Evolutionary conservation across 2,797 vertebrate species (phyloP).

Genomic region (Muscicapa comitata): DNA sequence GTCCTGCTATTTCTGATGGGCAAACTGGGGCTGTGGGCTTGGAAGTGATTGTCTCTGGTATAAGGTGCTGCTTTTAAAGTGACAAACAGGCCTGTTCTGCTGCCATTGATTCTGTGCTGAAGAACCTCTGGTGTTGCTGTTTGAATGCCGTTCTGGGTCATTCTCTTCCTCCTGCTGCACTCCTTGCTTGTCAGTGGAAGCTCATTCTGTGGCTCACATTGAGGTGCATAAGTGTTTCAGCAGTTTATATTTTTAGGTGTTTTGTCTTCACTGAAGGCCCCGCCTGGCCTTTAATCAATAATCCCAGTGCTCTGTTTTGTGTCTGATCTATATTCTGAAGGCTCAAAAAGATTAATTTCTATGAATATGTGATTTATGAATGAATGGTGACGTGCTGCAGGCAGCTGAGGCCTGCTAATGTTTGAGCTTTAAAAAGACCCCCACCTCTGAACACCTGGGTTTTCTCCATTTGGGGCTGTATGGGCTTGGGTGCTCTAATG

Average conservation of each 20-base stretch:
- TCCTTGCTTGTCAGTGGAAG: not conserved
- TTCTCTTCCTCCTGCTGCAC: not conserved
- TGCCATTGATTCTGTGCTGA: not conserved
- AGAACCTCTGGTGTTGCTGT: not conserved
- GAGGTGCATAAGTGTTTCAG: not conserved
- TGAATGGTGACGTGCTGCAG: not conserved
- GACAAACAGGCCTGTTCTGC: not conserved
- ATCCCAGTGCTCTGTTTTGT: not conserved
- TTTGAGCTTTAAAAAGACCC: not conserved
- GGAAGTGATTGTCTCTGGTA: not conserved
- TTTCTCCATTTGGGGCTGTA: not conserved
- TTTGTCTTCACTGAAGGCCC: not conserved
- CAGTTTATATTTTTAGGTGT: not conserved
- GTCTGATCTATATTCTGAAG: not conserved
- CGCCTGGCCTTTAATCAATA: not conserved
- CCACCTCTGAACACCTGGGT: not conserved
- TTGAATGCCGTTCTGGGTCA: not conserved
- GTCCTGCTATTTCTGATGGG: not conserved
- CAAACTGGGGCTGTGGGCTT: not conserved
- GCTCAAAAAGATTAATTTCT: not conserved
- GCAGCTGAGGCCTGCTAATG: not conserved
- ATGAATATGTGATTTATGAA: accelerated
- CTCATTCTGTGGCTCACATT: not conserved
- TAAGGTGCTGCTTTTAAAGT: not conserved
- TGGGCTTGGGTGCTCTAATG: not conserved